Conservation (phyloP, 2,797 vertebrate genomes). For the Galagoides demidoff region DNA sequence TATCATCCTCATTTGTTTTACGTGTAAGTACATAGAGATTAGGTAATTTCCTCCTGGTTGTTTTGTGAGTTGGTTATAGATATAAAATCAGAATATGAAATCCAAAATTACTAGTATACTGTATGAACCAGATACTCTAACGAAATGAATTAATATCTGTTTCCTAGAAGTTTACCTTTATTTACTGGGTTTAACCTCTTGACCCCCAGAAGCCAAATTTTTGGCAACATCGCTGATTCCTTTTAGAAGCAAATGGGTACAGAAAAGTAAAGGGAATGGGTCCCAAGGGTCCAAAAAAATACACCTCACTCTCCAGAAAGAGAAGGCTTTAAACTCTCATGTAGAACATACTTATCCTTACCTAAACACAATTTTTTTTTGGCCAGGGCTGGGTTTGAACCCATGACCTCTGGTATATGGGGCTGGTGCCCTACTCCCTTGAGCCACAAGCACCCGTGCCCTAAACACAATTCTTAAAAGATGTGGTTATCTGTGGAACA, state of each 20-base stretch:
- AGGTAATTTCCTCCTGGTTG: background rate
- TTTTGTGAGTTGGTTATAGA: background rate
- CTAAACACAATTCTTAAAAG: background rate
- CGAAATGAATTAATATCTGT: conserved; percentile 11
- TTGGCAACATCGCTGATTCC: background rate
- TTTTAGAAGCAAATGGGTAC: background rate
- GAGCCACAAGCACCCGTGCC: too few species aligned
- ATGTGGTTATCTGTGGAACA: background rate
- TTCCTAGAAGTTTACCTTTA: conserved; percentile 21
- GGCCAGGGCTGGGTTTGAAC: too few species aligned
- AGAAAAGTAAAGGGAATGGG: background rate
- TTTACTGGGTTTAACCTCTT: background rate
- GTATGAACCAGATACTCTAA: background rate
- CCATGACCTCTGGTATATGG: too few species aligned
- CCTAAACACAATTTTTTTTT: background rate
- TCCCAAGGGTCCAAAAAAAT: background rate
- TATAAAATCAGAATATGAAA: conserved; percentile 27
- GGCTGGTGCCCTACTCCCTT: too few species aligned
- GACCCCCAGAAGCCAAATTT: background rate
- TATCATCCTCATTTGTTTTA: background rate
- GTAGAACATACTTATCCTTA: background rate
- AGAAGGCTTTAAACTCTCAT: background rate
- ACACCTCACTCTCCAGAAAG: background rate
- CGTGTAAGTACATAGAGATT: background rate
- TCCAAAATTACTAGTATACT: background rate